These are phyloP conservation scores for Sebastes oblongus DNA, from an alignment of 2,797 vertebrate species.

Conservation along the genomic window DNA sequence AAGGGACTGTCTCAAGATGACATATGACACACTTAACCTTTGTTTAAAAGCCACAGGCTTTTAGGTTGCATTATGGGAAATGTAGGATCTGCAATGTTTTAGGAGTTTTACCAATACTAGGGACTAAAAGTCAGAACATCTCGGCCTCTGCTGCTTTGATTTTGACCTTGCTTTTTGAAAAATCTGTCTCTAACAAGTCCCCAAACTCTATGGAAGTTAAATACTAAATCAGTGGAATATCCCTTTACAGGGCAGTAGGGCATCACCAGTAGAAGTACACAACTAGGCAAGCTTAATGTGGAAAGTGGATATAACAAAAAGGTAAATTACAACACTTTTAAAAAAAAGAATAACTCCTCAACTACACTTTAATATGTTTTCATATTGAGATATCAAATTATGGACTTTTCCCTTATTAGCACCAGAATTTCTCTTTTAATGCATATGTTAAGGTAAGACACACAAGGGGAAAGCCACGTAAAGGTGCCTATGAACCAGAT, in stretches of 20 bases:
- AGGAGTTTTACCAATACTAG: background rate
- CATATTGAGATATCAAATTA: background rate
- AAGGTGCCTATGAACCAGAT: background rate
- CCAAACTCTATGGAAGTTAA: background rate
- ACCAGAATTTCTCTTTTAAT: background rate
- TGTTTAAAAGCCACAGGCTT: background rate
- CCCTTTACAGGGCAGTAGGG: background rate
- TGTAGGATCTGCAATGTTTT: background rate
- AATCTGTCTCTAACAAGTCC: background rate
- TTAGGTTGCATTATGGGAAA: background rate
- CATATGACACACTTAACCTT: too few species aligned
- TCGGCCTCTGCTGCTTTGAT: background rate
- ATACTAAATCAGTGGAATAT: background rate
- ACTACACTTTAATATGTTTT: background rate
- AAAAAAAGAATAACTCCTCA: background rate
- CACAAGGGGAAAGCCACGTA: background rate
- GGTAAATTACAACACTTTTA: too few species aligned
- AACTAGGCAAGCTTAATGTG: background rate
- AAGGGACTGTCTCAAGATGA: too few species aligned
- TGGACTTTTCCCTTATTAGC: background rate
- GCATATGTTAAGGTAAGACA: background rate
- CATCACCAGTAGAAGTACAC: background rate
- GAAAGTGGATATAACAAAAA: background rate
- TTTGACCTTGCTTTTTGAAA: background rate
- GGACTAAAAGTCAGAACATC: background rate